Evolutionary conservation across 2,113 vertebrate genomes (phyloP).

Genomic region (Pogona vitticeps): DNA sequence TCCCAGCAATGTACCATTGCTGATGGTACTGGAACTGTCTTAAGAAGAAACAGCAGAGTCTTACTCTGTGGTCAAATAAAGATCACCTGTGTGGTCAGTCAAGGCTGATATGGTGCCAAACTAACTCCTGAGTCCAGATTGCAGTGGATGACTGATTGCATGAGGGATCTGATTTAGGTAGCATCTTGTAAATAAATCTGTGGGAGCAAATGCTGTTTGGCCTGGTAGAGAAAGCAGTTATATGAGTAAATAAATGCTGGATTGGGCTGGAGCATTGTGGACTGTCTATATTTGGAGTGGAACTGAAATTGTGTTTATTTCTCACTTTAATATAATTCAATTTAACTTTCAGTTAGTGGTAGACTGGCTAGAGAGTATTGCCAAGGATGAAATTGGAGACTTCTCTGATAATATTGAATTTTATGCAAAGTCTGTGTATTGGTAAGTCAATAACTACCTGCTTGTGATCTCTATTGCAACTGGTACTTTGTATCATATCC

Average conservation of each 20-base stretch:
- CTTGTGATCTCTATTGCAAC: background rate
- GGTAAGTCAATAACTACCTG: conserved; percentile 79
- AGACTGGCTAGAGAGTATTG: conserved; percentile 97
- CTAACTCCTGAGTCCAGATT: background rate
- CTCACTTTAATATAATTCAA: background rate
- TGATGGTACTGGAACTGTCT: too few relatives aligned
- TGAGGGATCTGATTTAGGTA: background rate
- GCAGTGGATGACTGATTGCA: background rate
- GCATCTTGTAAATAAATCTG: background rate
- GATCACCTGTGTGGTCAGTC: background rate
- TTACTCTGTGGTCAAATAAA: too few relatives aligned
- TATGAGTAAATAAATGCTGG: background rate
- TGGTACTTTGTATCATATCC: conserved; percentile 1
- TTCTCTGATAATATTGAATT: conserved; percentile 98
- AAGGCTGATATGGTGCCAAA: background rate
- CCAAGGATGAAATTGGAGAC: conserved; percentile 94
- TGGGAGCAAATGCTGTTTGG: background rate
- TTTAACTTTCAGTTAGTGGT: conserved; percentile 86
- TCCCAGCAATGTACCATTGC: background rate
- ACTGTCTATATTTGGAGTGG: background rate
- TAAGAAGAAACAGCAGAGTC: background rate
- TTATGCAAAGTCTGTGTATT: conserved; percentile 96
- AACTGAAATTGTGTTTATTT: background rate
- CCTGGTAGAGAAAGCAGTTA: background rate
- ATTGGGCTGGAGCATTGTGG: background rate